Percentiles rank a stretch among this genome's conserved stretches.
These are phyloP conservation scores for Oreochromis grahami DNA, from an alignment of 2,797 vertebrate species.

Conservation along the genomic window DNA sequence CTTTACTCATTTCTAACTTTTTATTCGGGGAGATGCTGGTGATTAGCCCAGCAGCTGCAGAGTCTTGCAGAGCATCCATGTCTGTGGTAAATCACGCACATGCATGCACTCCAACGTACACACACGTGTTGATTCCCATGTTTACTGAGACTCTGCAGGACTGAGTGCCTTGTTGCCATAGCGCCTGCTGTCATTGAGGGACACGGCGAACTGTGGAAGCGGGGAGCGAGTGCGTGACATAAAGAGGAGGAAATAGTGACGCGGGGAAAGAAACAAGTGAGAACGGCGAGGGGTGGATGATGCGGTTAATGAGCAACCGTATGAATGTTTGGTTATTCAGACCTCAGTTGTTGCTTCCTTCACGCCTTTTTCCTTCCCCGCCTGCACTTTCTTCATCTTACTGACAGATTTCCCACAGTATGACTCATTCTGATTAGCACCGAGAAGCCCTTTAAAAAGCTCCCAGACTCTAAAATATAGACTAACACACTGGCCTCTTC, in stretches of 20 bases:
- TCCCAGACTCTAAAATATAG: conserved; percentile 16
- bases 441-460: conserved; percentile 56
- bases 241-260: conserved; percentile 2
- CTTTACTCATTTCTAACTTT: neutral
- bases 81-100: neutral
- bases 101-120: conserved; percentile 6
- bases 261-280: neutral
- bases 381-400: conserved; percentile 26
- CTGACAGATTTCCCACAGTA: conserved; percentile 47
- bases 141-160: conserved; percentile 29
- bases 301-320: conserved; percentile 41
- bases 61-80: neutral
- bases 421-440: conserved; percentile 59
- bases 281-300: conserved; percentile 10
- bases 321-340: conserved; percentile 36
- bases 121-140: conserved; percentile 25
- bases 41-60: neutral
- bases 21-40: neutral
- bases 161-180: conserved; percentile 63
- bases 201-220: conserved; percentile 10
- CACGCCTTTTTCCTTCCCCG: neutral
- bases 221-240: neutral
- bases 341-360: neutral
- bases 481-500: neutral
- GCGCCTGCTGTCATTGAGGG: conserved; percentile 56